Evolutionary conservation across 1,140 invertebrate genomes (phyloP).

Genomic region (Bombus balteatus): DNA sequence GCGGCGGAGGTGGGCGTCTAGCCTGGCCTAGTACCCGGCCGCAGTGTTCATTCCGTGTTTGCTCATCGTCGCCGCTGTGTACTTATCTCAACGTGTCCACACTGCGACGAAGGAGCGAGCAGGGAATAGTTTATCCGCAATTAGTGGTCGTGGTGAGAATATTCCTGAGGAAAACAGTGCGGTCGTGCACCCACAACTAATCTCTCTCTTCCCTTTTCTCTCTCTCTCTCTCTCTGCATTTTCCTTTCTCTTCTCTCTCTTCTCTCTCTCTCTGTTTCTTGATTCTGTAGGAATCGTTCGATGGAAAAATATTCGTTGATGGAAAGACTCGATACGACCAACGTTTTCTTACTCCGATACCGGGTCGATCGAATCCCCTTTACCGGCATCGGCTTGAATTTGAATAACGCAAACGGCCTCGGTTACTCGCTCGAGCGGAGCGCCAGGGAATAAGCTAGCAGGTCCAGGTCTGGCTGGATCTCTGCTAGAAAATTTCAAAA

Average conservation of each 20-base stretch:
- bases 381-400: slow-evolving; percentile 2
- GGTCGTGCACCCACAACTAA: not conserved
- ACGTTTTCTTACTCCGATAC: not conserved
- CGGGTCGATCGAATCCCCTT: not conserved
- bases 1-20: not conserved
- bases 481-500: slow-evolving; percentile 7
- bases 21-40: not conserved
- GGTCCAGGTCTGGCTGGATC: not conserved
- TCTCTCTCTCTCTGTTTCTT: not conserved
- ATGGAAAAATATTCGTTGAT: not conserved
- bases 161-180: slow-evolving; percentile 1
- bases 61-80: slow-evolving; percentile 46
- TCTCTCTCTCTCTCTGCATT: not conserved
- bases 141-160: slow-evolving; percentile 41
- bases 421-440: not conserved
- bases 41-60: slow-evolving; percentile 45
- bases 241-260: not conserved
- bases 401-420: slow-evolving; percentile 9
- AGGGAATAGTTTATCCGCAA: slow-evolving; percentile 43
- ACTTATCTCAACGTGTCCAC: slow-evolving; percentile 34
- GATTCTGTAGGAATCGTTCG: not conserved
- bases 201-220: not conserved
- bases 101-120: slow-evolving; percentile 4
- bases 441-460: not conserved
- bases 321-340: not conserved